A percentile compares a stretch with the other conserved stretches of the same genome.
Conservation (phyloP, 2,113 vertebrate genomes). For the Polypterus senegalus region DNA sequence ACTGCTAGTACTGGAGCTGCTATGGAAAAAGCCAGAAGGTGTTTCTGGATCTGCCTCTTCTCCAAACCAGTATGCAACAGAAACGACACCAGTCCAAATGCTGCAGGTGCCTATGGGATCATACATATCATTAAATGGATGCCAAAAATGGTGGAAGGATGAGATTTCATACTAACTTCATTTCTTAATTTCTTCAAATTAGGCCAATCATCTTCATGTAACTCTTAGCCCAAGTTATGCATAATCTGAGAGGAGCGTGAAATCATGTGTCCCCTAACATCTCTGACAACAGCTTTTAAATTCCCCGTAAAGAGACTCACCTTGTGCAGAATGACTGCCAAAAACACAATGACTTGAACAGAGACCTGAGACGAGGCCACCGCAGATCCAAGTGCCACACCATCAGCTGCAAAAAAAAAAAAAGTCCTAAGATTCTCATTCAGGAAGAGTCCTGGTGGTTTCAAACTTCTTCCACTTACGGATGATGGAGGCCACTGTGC, state of each 20-base stretch:
- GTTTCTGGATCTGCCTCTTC: constrained; percentile 49
- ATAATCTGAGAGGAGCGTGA: no score
- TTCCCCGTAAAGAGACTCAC: constrained; percentile 24
- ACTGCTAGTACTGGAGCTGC: constrained; percentile 52
- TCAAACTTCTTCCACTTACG: no score
- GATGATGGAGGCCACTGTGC: no score
- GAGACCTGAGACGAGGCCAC: constrained; percentile 52
- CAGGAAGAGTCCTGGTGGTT: no score
- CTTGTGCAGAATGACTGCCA: constrained; percentile 65
- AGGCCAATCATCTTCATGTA: no score
- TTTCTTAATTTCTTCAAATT: no score
- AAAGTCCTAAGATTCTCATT: no score
- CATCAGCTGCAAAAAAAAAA: constrained; percentile 42
- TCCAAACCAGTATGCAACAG: constrained; percentile 55
- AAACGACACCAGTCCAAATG: constrained; percentile 60
- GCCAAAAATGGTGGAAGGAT: no score
- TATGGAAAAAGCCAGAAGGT: constrained; percentile 54
- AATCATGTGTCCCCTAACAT: no score
- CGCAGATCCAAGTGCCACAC: constrained; percentile 58
- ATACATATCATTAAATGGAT: not conserved
- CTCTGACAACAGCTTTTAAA: no score
- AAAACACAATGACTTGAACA: constrained; percentile 54
- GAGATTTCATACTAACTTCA: no score
- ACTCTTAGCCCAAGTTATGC: no score
- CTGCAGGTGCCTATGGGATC: constrained; percentile 45